A percentile compares a stretch with the other conserved stretches of the same genome.
These are phyloP conservation scores for Tringa solitaria DNA, from an alignment of 2,113 vertebrate species.

Conservation along the genomic window DNA sequence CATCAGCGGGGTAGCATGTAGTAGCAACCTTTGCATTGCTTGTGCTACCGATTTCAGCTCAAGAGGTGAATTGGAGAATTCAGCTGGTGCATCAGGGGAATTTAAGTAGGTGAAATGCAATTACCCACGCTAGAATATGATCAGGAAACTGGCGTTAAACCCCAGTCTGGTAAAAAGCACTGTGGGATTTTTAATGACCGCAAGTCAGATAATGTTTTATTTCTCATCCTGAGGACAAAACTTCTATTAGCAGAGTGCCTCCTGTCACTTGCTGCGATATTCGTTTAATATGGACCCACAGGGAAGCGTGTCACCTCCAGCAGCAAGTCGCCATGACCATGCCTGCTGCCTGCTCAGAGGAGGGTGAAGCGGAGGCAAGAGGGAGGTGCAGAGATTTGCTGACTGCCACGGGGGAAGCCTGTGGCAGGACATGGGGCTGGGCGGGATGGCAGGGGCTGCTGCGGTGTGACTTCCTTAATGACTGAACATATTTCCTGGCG, in stretches of 20 bases:
- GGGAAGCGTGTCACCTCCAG: background rate
- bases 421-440: background rate
- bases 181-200: background rate
- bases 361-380: fast-evolving
- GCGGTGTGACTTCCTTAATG: fast-evolving
- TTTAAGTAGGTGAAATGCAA: background rate
- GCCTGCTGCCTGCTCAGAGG: background rate
- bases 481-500: background rate
- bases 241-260: background rate
- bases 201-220: background rate
- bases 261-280: background rate
- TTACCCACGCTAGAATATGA: background rate
- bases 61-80: background rate
- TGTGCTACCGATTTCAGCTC: background rate
- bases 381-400: fast-evolving
- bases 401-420: fast-evolving
- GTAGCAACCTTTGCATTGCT: background rate
- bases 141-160: background rate
- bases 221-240: background rate
- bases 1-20: background rate
- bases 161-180: background rate
- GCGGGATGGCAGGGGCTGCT: background rate
- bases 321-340: fast-evolving
- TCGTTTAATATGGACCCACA: fast-evolving
- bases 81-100: background rate